phyloP scores from a whole-genome alignment of 2,113 vertebrate genomes.

The Cyprinus carpio region DNA sequence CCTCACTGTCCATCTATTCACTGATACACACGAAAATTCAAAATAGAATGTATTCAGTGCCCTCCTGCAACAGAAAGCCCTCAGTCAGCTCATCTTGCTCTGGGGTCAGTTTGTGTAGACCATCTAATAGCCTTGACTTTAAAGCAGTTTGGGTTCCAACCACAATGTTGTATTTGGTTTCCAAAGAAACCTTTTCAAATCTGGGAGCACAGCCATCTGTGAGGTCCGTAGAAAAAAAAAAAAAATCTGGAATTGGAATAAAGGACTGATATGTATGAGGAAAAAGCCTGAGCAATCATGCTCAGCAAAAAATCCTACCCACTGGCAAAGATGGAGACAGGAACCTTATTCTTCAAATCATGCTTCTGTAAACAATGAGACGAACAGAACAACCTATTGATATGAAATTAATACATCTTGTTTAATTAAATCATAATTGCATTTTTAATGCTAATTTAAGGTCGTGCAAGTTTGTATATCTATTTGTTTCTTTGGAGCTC shows the following conservation, averaged over 20 bases:
- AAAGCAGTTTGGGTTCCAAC: constrained; percentile 49
- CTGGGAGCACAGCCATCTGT: constrained; percentile 49
- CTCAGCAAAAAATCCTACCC: constrained; percentile 12
- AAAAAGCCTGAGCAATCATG: constrained; percentile 21
- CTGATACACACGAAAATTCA: background rate
- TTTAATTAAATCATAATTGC: background rate
- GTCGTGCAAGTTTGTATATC: background rate
- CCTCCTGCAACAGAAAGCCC: background rate
- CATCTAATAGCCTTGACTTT: constrained; percentile 35
- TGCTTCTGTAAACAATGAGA: constrained; percentile 15
- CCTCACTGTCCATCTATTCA: background rate
- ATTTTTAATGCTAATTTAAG: background rate
- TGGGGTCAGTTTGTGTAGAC: constrained; percentile 16
- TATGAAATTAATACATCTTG: too few relatives aligned
- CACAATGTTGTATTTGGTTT: constrained; percentile 59
- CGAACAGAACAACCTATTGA: background rate
- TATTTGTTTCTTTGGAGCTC: background rate
- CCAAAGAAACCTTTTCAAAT: constrained; percentile 54
- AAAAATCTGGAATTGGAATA: constrained; percentile 42
- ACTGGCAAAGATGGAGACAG: constrained; percentile 40
- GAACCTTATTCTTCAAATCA: constrained; percentile 20
- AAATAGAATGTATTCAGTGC: background rate
- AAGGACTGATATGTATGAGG: constrained; percentile 41
- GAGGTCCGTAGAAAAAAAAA: constrained; percentile 23
- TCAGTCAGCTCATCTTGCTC: constrained; percentile 26